Conservation (phyloP, 2,888 invertebrate genomes). For the Holacanthella duospinosa region DNA sequence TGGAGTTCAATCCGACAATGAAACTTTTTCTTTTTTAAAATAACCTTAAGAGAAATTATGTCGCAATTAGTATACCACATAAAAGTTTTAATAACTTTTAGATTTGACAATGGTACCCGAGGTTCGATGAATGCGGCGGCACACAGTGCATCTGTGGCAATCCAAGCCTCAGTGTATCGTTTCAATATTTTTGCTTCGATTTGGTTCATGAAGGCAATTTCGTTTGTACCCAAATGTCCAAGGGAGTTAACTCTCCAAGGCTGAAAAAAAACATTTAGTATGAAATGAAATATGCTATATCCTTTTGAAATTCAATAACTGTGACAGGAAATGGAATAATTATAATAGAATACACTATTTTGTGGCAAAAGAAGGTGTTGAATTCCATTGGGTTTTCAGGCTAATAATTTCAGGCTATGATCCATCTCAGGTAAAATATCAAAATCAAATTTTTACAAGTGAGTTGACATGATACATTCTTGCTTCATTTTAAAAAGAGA, state of each 20-base stretch:
- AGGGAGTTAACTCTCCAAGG: slow-evolving; percentile 48
- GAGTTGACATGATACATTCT: too few relatives aligned
- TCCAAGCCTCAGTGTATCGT: slow-evolving; percentile 21
- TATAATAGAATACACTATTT: too few relatives aligned
- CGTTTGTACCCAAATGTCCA: slow-evolving; percentile 42
- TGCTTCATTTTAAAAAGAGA: too few relatives aligned
- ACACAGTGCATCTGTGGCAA: slow-evolving; percentile 27
- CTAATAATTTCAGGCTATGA: too few relatives aligned
- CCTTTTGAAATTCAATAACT: too few relatives aligned
- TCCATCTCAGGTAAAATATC: too few relatives aligned
- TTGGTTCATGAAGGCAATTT: slow-evolving; percentile 46
- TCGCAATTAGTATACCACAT: neutral
- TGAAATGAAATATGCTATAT: too few relatives aligned
- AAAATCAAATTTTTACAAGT: too few relatives aligned
- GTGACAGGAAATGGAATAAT: too few relatives aligned
- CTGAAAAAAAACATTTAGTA: slow-evolving; percentile 43
- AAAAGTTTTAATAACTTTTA: neutral
- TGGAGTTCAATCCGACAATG: slow-evolving; percentile 41
- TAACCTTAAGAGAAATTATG: neutral
- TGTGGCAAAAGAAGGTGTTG: too few relatives aligned
- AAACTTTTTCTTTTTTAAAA: slow-evolving; percentile 18
- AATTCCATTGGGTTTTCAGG: too few relatives aligned
- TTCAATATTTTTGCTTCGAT: slow-evolving; percentile 42
- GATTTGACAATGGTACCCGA: slow-evolving; percentile 9
- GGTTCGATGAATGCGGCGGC: slow-evolving; percentile 28